Conservation (phyloP, 2,797 vertebrate species). For the Lepus oiostolus region DNA sequence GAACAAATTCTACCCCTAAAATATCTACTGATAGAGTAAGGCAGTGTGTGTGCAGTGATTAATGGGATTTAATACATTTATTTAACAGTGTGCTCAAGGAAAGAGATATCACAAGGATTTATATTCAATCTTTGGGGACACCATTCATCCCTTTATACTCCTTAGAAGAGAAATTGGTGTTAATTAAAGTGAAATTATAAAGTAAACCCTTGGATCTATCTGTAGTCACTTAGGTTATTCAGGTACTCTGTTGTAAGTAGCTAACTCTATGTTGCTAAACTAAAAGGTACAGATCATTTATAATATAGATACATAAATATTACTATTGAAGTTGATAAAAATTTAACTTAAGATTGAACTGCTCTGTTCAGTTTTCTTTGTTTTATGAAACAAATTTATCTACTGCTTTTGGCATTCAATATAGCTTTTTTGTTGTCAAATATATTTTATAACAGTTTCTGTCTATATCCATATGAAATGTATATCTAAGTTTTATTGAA, state of each 20-base stretch:
- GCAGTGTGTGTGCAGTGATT: too few species aligned
- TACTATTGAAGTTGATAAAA: conserved; percentile 9
- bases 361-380: neutral
- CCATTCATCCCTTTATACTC: neutral
- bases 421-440: neutral
- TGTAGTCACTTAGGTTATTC: neutral
- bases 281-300: neutral
- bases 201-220: neutral
- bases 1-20: too few species aligned
- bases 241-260: neutral
- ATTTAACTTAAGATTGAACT: neutral
- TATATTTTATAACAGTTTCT: neutral
- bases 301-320: neutral
- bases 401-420: neutral
- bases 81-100: too few species aligned
- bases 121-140: neutral
- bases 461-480: neutral
- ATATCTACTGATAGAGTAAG: too few species aligned
- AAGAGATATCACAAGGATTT: too few species aligned
- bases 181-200: conserved; percentile 42
- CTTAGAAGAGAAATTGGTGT: neutral
- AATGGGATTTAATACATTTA: too few species aligned
- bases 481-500: conserved; percentile 1
- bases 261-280: neutral
- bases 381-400: neutral